A percentile compares a stretch with the other conserved stretches of the same genome.
phyloP scores from a whole-genome alignment of 2,113 vertebrate genomes.

The Ia io region DNA sequence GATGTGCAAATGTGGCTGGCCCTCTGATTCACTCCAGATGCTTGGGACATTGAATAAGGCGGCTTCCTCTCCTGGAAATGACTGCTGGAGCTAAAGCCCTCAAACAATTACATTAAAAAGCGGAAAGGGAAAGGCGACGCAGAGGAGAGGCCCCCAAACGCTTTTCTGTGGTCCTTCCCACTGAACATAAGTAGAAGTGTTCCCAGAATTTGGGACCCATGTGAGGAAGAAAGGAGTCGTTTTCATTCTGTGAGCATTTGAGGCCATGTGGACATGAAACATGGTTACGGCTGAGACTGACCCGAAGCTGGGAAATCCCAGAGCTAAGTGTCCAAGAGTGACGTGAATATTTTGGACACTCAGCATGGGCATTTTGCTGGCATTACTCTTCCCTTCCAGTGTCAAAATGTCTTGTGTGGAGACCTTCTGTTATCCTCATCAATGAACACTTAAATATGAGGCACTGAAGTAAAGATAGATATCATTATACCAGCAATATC shows the following conservation, averaged over 20 bases:
- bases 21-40: constrained; percentile 56
- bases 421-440: neutral
- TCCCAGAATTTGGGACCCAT: neutral
- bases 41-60: constrained; percentile 31
- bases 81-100: constrained; percentile 55
- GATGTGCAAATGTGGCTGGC: constrained; percentile 54
- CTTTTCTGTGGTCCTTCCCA: neutral
- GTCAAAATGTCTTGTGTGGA: neutral
- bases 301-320: neutral
- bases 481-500: neutral
- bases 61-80: constrained; percentile 70
- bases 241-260: neutral
- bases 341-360: neutral
- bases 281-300: neutral
- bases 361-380: neutral
- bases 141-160: neutral
- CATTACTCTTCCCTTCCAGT: neutral
- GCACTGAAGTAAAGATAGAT: neutral
- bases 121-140: constrained; percentile 58
- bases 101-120: constrained; percentile 39
- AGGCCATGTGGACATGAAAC: neutral
- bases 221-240: neutral
- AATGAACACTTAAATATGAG: neutral
- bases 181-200: neutral
- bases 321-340: neutral